These are phyloP conservation scores for Diplodus sargus DNA, from an alignment of 2,797 vertebrate genomes.

Conservation along the genomic window DNA sequence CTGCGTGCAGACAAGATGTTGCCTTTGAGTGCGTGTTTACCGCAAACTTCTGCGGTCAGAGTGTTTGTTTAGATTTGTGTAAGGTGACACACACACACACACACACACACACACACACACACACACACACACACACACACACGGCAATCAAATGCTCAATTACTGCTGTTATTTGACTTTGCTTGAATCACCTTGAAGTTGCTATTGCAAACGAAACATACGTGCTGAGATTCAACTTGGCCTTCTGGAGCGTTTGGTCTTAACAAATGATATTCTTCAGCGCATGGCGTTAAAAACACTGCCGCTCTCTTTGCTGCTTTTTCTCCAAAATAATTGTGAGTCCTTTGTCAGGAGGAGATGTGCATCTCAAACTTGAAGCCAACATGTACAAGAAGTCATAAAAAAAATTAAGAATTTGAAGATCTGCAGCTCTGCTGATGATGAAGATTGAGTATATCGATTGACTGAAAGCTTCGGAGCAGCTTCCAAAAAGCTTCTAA, in stretches of 20 bases:
- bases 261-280: neutral
- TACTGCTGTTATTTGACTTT: neutral
- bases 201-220: neutral
- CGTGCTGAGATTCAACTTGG: neutral
- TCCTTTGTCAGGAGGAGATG: neutral
- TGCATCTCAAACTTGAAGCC: neutral
- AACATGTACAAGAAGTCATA: neutral
- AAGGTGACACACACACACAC: neutral
- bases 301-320: neutral
- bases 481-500: no score
- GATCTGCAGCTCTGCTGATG: neutral
- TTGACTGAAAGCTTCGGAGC: neutral
- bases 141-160: neutral
- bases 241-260: neutral
- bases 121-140: neutral
- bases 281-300: no score
- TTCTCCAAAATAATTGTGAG: neutral
- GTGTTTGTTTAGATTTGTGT: constrained; percentile 13
- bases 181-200: neutral
- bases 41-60: neutral
- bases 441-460: neutral
- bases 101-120: constrained; percentile 2
- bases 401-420: neutral
- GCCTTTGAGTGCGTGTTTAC: constrained; percentile 57
- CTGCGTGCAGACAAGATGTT: constrained; percentile 28